phyloP scores from a whole-genome alignment of 1,140 invertebrate species.

The Lepidostoma basale region DNA sequence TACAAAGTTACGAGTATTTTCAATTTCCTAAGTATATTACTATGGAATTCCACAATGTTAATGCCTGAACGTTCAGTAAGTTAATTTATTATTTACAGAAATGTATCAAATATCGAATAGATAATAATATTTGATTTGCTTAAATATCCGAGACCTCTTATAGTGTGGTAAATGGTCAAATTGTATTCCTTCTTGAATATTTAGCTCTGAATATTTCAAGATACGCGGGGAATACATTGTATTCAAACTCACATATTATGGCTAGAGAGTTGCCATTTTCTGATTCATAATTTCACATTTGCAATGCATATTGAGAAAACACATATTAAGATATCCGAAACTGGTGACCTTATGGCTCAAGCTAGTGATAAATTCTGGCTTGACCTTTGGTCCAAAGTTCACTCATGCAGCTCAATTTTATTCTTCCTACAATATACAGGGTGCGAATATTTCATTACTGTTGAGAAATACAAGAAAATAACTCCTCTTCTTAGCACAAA shows the following conservation, averaged over 20 bases:
- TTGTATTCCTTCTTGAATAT: background rate
- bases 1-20: too few species aligned
- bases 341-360: background rate
- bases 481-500: background rate
- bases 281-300: background rate
- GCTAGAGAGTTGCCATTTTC: background rate
- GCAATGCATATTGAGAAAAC: background rate
- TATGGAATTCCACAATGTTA: too few species aligned
- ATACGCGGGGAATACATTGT: background rate
- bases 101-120: too few species aligned
- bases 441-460: background rate
- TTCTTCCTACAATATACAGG: background rate
- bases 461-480: background rate
- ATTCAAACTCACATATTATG: background rate
- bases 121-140: too few species aligned
- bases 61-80: too few species aligned
- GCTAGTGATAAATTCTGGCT: constrained; percentile 12
- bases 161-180: background rate
- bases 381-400: background rate
- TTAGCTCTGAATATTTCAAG: background rate
- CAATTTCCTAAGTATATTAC: too few species aligned
- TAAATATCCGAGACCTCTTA: too few species aligned
- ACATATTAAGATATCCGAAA: constrained; percentile 19
- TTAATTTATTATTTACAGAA: too few species aligned
- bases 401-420: background rate